Evolutionary conservation across 2,113 vertebrate species (phyloP), one percentile per base, ranked within the genome.

Genomic region (Ptilorrhoa leucosticta): DNA sequence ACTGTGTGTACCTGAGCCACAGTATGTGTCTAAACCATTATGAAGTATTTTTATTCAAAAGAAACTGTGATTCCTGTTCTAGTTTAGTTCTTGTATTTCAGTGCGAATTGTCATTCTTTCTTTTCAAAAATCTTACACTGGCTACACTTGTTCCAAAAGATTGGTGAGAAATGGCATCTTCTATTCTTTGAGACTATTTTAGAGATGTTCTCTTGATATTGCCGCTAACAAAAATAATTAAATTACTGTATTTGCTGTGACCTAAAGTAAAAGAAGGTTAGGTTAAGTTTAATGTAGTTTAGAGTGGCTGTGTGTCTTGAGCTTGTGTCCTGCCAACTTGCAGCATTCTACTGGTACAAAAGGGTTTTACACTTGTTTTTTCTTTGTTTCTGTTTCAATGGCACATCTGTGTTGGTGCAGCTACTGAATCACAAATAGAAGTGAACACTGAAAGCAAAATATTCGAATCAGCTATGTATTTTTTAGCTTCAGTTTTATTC

Each of bases 371-470:
- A 26, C 19, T 87, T 6, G 7, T 69, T 72, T 84, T 82, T 83
- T 4, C 31, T 76, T 81, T 92, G 69, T 65, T 96, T 95, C 68
- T 91, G 30, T 89, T 70, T 78, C 78, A 93, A 14, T 93, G 56
- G 70, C 86, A 73, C 77, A 68, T 88, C 45, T 63, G 71, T 45
- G 58, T 40, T 87, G 89, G 37, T 73, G 39, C 50, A 86, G 73
- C 68, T 94, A 31, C 95, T 86, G 93, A 94, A 86, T 97, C 75
- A 86, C 71, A 87, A 75, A 58, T 83, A 87, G 80, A 96, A 88
- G 68, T 8, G 63, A 95, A 63, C 44, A 54, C 2, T 18, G 58
- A 88, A 95, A 96, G 37, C 8, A 84, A 57, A 24, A n/a, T 82
- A 53, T 87, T 80, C n/a, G 28, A 28, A 68, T 81, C 22, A 91